Evolutionary conservation across 2,888 invertebrate species (phyloP).

Genomic region (Osedax fenrisi): DNA sequence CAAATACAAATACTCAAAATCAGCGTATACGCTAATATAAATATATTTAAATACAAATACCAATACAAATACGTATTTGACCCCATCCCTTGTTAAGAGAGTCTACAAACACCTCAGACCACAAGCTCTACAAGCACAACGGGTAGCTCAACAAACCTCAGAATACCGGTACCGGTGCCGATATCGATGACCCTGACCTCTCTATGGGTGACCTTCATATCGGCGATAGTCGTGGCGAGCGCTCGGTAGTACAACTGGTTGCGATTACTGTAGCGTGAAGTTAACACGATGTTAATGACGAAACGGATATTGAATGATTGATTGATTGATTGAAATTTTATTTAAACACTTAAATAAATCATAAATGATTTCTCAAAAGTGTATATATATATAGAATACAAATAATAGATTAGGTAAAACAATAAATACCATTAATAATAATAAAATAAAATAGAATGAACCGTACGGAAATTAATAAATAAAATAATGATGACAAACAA

Average conservation of each 20-base stretch:
- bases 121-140: constrained; percentile 69
- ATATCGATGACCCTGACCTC: constrained; percentile 60
- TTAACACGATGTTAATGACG: background rate
- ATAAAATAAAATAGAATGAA: too few relatives aligned
- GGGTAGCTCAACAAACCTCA: constrained; percentile 61
- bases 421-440: too few relatives aligned
- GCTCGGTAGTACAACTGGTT: constrained; percentile 61
- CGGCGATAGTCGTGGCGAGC: constrained; percentile 54
- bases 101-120: constrained; percentile 54
- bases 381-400: too few relatives aligned
- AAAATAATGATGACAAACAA: too few relatives aligned
- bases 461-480: too few relatives aligned
- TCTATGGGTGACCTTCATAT: background rate
- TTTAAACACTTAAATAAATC: too few relatives aligned
- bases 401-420: too few relatives aligned
- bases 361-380: too few relatives aligned
- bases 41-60: too few relatives aligned
- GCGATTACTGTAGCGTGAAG: constrained; percentile 46
- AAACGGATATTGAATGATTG: background rate
- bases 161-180: constrained; percentile 66
- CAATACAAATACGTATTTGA: too few relatives aligned
- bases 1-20: background rate
- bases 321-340: background rate
- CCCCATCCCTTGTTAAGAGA: too few relatives aligned
- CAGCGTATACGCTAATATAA: too few relatives aligned